Evolutionary conservation across 2,113 vertebrate species (phyloP), one percentile per base, ranked within the genome.

Genomic region (Siniperca knerii): DNA sequence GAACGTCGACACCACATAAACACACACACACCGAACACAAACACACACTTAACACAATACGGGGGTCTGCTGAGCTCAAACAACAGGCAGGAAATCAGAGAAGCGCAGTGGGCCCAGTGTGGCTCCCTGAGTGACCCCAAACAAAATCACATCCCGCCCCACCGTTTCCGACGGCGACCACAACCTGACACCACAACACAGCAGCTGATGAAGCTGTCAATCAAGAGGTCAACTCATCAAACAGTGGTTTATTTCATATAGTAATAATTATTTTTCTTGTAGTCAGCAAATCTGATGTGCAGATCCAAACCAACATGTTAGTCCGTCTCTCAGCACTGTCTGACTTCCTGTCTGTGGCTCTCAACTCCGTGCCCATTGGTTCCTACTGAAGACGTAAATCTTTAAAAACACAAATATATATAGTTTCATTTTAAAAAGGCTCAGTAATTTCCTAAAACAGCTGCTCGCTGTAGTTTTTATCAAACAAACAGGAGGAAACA

Each of bases 81-180:
- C 86, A 89, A 90, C 84, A 90, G 89, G 55, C 91, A 93, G 91
- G 92, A 93, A 92, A 86, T 90, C 76, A 64, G 77, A 85, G 54
- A 52, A 29, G 46, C 25, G 20, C 75, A 70, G 76, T 66, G 67
- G 81, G 54, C 75, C 86, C 52, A 13, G 62, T 54, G 61, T 35
- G 72, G 48, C 16, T 79, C 91, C 82, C 75, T 69, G 79, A 81
- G 70, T 35, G 79, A 89, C 89, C 81, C 81, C 89, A 64, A 77
- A 85, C 78, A 77, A 52, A 80, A 75, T 62, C 74, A 21, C 69
- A 85, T 81, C 40, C 79, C 72, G 16, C 81, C 74, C 82, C 52
- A 6, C 10, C n/a, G 87, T 90, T 77, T 83, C 88, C 87, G 77
- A 77, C 69, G 40, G 86, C 62, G 44, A 90, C 76, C 46, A 9